These are phyloP conservation scores for Xerus rutilus DNA, from an alignment of 2,797 vertebrate species.

Conservation along the genomic window DNA sequence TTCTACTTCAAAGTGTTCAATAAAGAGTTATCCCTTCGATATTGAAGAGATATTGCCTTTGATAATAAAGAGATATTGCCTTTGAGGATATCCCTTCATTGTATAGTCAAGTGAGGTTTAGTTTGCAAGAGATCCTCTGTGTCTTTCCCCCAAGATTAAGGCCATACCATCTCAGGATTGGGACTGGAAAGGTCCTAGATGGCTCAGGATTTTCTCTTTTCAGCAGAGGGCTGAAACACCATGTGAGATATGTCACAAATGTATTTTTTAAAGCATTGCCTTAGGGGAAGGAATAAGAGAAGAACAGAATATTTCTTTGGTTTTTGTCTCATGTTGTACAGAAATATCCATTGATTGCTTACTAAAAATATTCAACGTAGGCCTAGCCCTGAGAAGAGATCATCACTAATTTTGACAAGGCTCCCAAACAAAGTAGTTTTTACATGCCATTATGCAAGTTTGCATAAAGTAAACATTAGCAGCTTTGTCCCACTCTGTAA, in stretches of 20 bases:
- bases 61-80: not conserved
- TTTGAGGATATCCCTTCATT: not conserved
- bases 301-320: slow-evolving; percentile 8
- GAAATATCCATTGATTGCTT: slow-evolving; percentile 18
- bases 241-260: not conserved
- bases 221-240: slow-evolving; percentile 8
- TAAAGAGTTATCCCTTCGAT: not conserved
- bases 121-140: not conserved
- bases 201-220: not conserved
- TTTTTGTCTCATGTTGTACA: slow-evolving; percentile 32
- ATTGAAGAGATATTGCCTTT: too few relatives aligned
- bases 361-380: slow-evolving; percentile 51
- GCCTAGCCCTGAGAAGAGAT: not conserved
- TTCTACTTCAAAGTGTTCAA: not conserved
- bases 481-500: slow-evolving; percentile 48
- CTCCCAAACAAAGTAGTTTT: slow-evolving; percentile 21
- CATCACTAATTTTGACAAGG: slow-evolving; percentile 48
- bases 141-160: not conserved
- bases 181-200: too few relatives aligned
- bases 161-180: not conserved
- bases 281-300: not conserved
- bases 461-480: slow-evolving; percentile 45
- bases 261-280: not conserved
- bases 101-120: not conserved
- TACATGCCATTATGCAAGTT: not conserved